Evolutionary conservation across 2,113 vertebrate species (phyloP).

Genomic region (Myanophis thanlyinensis): DNA sequence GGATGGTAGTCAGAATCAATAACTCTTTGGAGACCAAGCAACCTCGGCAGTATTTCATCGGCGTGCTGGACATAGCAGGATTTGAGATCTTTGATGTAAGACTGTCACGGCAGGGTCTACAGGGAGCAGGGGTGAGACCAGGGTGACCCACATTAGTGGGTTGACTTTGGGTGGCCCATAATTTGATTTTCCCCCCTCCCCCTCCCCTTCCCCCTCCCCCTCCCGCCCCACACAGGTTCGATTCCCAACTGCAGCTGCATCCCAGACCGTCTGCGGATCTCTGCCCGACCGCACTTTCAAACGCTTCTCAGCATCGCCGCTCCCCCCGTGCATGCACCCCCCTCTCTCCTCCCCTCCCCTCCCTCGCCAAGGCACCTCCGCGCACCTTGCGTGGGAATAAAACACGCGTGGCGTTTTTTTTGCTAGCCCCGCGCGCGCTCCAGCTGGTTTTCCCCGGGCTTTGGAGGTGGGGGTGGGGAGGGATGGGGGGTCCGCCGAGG

Average conservation of each 20-base stretch:
- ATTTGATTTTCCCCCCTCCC: background rate
- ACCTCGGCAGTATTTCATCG: slow-evolving; percentile 85
- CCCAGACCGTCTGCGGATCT: background rate
- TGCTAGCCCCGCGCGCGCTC: background rate
- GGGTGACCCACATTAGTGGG: no score
- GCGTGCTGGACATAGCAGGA: slow-evolving; percentile 84
- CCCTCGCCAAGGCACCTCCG: background rate
- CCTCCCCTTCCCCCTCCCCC: background rate
- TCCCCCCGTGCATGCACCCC: background rate
- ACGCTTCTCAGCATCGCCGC: no score
- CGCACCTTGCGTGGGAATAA: background rate
- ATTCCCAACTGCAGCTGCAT: background rate
- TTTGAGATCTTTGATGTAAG: slow-evolving; percentile 73
- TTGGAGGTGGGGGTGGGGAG: no score
- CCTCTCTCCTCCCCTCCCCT: background rate
- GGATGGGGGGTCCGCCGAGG: background rate
- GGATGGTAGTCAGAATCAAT: slow-evolving; percentile 84
- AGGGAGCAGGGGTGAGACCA: accelerated
- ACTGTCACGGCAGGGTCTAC: accelerated
- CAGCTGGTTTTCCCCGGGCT: background rate
- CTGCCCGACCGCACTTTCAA: background rate
- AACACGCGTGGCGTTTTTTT: background rate
- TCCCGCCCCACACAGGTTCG: background rate
- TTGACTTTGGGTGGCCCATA: background rate
- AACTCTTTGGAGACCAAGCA: slow-evolving; percentile 81